A percentile compares a stretch with the other conserved stretches of the same genome.
phyloP scores from a whole-genome alignment of 2,113 vertebrate species.

The Pao palembangensis region DNA sequence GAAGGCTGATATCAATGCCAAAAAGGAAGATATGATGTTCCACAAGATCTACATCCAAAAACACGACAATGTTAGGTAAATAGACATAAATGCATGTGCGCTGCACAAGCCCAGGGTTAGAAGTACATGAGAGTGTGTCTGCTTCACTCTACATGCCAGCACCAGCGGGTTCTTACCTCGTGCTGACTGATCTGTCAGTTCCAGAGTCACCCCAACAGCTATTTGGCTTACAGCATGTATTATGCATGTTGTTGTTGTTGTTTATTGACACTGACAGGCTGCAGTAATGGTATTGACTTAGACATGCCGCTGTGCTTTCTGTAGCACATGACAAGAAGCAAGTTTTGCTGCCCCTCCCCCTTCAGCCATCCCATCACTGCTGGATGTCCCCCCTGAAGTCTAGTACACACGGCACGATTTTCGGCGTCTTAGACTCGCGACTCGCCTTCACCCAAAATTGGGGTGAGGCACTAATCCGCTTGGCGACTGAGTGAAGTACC shows the following conservation, averaged over 20 bases:
- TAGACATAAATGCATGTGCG: background rate
- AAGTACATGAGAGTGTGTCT: background rate
- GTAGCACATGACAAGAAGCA: slow-evolving; percentile 27
- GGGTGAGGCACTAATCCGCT: no score
- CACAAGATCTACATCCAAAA: slow-evolving; percentile 99
- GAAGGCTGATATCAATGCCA: slow-evolving; percentile 98
- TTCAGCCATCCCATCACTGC: slow-evolving; percentile 11
- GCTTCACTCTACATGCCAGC: slow-evolving; percentile 4
- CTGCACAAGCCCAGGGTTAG: background rate
- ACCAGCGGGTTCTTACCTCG: slow-evolving; percentile 22
- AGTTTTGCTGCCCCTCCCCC: slow-evolving; percentile 18
- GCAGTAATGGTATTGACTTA: slow-evolving; percentile 36
- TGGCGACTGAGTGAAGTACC: no score
- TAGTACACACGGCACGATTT: no score
- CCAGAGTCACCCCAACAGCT: slow-evolving; percentile 40
- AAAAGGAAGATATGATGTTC: slow-evolving; percentile 99
- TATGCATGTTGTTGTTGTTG: slow-evolving; percentile 54
- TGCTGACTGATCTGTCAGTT: slow-evolving; percentile 44
- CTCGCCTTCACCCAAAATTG: no score
- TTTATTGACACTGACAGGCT: slow-evolving; percentile 51
- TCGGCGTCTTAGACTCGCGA: no score
- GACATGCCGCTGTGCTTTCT: slow-evolving; percentile 36
- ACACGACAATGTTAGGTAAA: slow-evolving; percentile 96
- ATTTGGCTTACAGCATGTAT: slow-evolving; percentile 47
- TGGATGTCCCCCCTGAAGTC: slow-evolving; percentile 27